phyloP scores from a whole-genome alignment of 2,113 vertebrate genomes.

The Petrocephalus microphthalmus region DNA sequence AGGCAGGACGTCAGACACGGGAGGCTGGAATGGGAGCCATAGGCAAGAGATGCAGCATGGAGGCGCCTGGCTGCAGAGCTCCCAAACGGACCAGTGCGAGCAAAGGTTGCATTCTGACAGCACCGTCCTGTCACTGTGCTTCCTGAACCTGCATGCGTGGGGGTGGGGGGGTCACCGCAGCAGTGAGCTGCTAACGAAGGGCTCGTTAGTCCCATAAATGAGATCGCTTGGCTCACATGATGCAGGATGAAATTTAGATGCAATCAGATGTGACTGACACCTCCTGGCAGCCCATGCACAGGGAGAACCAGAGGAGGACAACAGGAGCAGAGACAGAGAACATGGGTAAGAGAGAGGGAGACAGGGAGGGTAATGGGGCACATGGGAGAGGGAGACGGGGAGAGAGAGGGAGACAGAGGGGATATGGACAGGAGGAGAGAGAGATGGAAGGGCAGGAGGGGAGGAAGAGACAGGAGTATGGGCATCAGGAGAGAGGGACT shows the following conservation, averaged over 20 bases:
- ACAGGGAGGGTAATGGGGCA: background rate
- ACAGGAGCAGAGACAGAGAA: background rate
- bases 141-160: background rate
- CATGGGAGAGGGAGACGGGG: background rate
- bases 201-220: slow-evolving; percentile 36
- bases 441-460: background rate
- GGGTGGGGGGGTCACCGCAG: background rate
- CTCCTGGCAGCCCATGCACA: slow-evolving; percentile 5
- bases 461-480: background rate
- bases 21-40: background rate
- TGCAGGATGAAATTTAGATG: slow-evolving; percentile 14
- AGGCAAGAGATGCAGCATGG: background rate
- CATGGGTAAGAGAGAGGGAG: slow-evolving; percentile 12
- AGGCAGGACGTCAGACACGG: background rate
- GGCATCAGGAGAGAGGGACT: background rate
- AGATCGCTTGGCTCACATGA: background rate
- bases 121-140: no score
- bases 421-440: background rate
- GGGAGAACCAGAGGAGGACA: background rate
- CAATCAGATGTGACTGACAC: slow-evolving; percentile 17
- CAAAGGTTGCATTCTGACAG: background rate
- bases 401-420: background rate
- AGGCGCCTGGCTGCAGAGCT: background rate
- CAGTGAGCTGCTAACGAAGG: slow-evolving; percentile 23
- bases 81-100: background rate